Percentiles rank a stretch among this genome's conserved stretches.
phyloP scores from a whole-genome alignment of 1,140 invertebrate species.

The Tetragnatha versicolor region DNA sequence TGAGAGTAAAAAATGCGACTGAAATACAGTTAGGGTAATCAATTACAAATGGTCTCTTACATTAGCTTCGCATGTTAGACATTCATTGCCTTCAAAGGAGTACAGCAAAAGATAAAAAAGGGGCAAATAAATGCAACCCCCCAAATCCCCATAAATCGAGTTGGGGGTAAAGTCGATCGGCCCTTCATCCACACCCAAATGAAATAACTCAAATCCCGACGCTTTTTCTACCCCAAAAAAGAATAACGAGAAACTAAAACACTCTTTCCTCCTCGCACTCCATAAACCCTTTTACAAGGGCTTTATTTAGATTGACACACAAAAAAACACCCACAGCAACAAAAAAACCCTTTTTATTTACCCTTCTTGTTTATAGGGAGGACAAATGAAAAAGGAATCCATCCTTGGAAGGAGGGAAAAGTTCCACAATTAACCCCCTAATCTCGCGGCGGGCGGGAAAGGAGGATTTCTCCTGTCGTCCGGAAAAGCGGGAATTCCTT shows the following conservation, averaged over 20 bases:
- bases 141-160: no score
- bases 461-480: neutral
- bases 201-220: conserved; percentile 36
- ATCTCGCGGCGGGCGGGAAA: conserved; percentile 15
- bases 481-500: conserved; percentile 39
- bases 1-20: no score
- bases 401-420: neutral
- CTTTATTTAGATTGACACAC: conserved; percentile 47
- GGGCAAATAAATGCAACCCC: no score
- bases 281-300: conserved; percentile 25
- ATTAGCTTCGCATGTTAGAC: no score
- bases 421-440: conserved; percentile 47
- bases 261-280: neutral
- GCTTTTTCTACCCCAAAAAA: conserved; percentile 1
- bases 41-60: no score
- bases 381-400: conserved; percentile 44
- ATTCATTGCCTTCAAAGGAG: no score
- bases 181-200: conserved; percentile 1
- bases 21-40: no score
- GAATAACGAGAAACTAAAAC: conserved; percentile 39
- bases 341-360: neutral
- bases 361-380: neutral
- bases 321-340: neutral
- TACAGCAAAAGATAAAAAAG: no score
- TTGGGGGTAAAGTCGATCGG: no score